These are phyloP conservation scores for Bicyclus anynana DNA, from an alignment of 1,140 invertebrate species.

Conservation along the genomic window DNA sequence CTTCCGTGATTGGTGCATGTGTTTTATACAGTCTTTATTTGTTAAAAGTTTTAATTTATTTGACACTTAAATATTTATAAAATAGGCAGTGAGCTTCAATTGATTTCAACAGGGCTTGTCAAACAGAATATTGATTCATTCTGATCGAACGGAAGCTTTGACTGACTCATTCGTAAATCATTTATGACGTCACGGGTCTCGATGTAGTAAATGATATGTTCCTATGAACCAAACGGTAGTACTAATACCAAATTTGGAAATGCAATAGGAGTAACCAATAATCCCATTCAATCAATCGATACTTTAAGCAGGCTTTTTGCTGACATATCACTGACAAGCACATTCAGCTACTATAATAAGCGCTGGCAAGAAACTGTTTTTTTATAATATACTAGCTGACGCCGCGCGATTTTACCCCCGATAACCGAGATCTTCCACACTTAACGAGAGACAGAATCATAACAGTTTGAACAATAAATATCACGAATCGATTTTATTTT, in stretches of 20 bases:
- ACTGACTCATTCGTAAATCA: constrained; percentile 14
- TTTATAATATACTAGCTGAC: too few species aligned
- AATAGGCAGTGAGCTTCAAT: not conserved
- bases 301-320: too few species aligned
- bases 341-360: too few species aligned
- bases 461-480: not conserved
- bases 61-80: not conserved
- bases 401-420: too few species aligned
- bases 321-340: too few species aligned
- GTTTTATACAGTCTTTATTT: too few species aligned
- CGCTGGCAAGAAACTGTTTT: too few species aligned
- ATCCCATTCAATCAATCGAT: too few species aligned
- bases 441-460: not conserved
- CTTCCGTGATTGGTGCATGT: too few species aligned
- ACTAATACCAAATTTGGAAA: too few species aligned
- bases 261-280: too few species aligned
- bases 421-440: too few species aligned
- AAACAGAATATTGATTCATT: constrained; percentile 23
- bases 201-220: not conserved
- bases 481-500: not conserved
- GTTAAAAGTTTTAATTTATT: not conserved
- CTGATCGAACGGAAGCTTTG: constrained; percentile 10
- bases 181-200: not conserved
- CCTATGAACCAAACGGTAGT: not conserved
- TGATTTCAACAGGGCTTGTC: constrained; percentile 12